Conservation (phyloP, 2,888 invertebrate species). For the Lacanobia wlatinum region DNA sequence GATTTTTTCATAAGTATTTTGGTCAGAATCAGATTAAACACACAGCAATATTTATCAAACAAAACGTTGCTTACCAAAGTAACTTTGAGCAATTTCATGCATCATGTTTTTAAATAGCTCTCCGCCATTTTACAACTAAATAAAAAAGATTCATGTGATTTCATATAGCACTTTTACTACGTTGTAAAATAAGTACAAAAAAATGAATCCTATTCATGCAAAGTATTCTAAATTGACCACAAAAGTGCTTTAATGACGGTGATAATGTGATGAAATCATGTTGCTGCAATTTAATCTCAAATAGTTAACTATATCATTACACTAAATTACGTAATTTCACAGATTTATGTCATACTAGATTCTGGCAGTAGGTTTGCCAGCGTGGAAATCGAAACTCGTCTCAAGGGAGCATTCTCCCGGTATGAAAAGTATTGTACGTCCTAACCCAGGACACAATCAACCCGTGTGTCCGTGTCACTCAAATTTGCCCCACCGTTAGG, state of each 20-base stretch:
- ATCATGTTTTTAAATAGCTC: conserved; percentile 26
- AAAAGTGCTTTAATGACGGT: neutral
- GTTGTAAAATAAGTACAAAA: conserved; percentile 4
- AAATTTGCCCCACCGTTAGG: neutral
- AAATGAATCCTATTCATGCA: neutral
- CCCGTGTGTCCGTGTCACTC: neutral
- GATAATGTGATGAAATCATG: neutral
- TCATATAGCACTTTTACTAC: conserved; percentile 2
- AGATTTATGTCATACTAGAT: neutral
- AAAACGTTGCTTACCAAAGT: neutral
- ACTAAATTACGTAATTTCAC: neutral
- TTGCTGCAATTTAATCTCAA: neutral
- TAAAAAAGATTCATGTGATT: conserved; percentile 17
- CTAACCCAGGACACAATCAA: neutral
- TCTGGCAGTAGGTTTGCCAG: neutral
- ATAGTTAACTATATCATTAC: neutral
- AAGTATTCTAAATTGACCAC: conserved; percentile 1
- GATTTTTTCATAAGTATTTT: neutral
- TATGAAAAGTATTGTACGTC: too few species aligned
- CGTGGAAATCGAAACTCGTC: too few species aligned
- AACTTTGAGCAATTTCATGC: conserved; percentile 43
- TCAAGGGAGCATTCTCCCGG: too few species aligned
- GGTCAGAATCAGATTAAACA: neutral
- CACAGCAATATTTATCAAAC: neutral
- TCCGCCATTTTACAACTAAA: conserved; percentile 24